Percentiles rank a stretch among this genome's conserved stretches.
These are phyloP conservation scores for Cebus imitator DNA, from an alignment of 2,113 vertebrate species.

Conservation along the genomic window DNA sequence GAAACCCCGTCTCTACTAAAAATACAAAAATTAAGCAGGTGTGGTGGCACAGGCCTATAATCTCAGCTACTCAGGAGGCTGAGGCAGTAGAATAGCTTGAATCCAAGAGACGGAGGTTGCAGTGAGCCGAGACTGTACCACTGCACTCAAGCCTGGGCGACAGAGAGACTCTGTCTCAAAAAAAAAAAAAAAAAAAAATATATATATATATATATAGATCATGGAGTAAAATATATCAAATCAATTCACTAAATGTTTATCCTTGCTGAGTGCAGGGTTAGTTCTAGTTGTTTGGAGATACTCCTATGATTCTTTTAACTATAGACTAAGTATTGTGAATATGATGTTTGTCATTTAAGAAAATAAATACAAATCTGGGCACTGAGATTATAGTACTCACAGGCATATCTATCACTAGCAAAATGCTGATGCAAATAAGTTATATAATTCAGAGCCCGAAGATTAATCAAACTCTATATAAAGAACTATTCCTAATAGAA, in stretches of 20 bases:
- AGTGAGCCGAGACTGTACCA: too few species aligned
- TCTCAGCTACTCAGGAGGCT: too few species aligned
- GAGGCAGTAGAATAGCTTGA: too few species aligned
- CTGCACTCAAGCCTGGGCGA: too few species aligned
- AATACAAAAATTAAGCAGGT: too few species aligned
- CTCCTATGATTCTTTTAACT: neutral
- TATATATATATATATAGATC: neutral
- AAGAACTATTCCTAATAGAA: neutral
- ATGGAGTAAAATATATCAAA: conserved; percentile 5
- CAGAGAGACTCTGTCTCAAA: too few species aligned
- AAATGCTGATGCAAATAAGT: conserved; percentile 8
- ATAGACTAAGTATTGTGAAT: neutral
- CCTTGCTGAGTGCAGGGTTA: neutral
- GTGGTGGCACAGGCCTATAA: too few species aligned
- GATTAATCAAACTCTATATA: neutral
- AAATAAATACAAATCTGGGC: neutral
- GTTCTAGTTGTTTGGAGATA: conserved; percentile 20
- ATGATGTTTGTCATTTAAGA: neutral
- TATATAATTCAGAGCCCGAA: neutral
- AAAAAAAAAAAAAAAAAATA: too few species aligned
- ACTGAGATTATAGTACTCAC: neutral
- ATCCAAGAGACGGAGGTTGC: too few species aligned
- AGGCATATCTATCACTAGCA: neutral
- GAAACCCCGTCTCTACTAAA: too few species aligned
- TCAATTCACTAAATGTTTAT: conserved; percentile 6